A percentile compares a stretch with the other conserved stretches of the same genome.
phyloP scores from a whole-genome alignment of 2,113 vertebrate genomes.

The Onychorhynchus coronatus region DNA sequence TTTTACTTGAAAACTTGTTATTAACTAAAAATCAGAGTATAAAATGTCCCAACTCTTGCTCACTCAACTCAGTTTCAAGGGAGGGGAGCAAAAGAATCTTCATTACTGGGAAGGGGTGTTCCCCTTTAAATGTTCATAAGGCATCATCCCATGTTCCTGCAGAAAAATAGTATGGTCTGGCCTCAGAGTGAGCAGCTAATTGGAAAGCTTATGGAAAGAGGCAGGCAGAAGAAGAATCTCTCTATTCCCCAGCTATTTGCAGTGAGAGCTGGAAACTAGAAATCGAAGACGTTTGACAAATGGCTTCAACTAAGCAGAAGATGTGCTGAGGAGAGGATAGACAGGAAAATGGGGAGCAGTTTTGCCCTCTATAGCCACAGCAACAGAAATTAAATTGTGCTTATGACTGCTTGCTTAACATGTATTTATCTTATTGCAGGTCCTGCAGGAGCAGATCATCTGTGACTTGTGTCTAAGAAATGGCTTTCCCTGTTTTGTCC shows the following conservation, averaged over 20 bases:
- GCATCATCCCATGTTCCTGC: background rate
- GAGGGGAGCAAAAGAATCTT: background rate
- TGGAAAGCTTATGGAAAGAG: background rate
- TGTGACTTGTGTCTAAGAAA: background rate
- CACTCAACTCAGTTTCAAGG: background rate
- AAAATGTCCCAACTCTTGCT: background rate
- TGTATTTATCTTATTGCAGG: background rate
- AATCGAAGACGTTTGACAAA: conserved; percentile 2
- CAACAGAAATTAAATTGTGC: background rate
- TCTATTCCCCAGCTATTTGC: conserved; percentile 53
- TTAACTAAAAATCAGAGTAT: background rate
- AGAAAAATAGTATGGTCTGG: background rate
- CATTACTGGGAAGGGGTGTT: background rate
- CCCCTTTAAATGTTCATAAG: background rate
- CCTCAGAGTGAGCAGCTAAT: background rate
- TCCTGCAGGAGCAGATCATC: background rate
- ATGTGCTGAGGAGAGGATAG: conserved; percentile 25
- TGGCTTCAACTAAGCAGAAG: conserved; percentile 44
- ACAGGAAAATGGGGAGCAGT: background rate
- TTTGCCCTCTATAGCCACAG: background rate
- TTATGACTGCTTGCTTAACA: background rate
- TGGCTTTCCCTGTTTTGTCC: background rate
- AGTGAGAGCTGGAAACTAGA: conserved; percentile 52
- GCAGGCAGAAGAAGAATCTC: background rate
- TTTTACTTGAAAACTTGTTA: background rate